Evolutionary conservation across 2,888 invertebrate species (phyloP), one percentile per base, ranked within the genome.

Genomic region (Bruchidius siliquastri): DNA sequence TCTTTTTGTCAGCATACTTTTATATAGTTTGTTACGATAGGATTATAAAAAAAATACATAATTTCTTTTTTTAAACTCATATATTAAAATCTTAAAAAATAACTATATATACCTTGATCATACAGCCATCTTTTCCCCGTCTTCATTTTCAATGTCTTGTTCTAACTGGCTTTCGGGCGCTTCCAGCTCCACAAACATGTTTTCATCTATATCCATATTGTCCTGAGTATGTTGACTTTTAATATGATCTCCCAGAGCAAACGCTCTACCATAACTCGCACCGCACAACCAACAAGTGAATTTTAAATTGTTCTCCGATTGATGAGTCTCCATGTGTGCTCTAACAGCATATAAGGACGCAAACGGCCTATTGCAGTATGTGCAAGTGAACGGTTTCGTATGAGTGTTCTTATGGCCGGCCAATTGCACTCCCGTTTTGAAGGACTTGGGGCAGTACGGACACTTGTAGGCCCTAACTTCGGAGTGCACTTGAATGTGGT

Each of bases 341-440:
- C 93, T 90, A 0, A 94, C 93, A 0, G 93, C 92, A 83, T 94
- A 94, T 21, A 94, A 84, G 0, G 94, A 93, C 1, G 94, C 92
- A 82, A 94, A 94, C 0, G 94, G 94, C 72, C 94, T 88, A 83
- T 92, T 92, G 82, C 94, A 94, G 79, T 92, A 91, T 10, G 90
- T 91, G 80, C 94, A 94, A 0, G 91, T 90, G 82, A 93, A 94
- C 0, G 94, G 94, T 83, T 94, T 94, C 0, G 92, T 93, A 80
- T 94, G 94, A 10, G 92, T 79, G 82, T 94, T 94, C 84, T 92
- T 94, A 79, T 94, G 94, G 0, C 93, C 94, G 0, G 93, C 92
- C 0, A 94, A 86, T 81, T 94, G 94, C 0, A 94, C 94, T 0
- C 92, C 90, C 0, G 94, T 94, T 82, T 94, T 94, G 86, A 94